Evolutionary conservation across 35 echinoderm and acorn worm species (phyloP).

Genomic region (Apostichopus parvimensis): DNA sequence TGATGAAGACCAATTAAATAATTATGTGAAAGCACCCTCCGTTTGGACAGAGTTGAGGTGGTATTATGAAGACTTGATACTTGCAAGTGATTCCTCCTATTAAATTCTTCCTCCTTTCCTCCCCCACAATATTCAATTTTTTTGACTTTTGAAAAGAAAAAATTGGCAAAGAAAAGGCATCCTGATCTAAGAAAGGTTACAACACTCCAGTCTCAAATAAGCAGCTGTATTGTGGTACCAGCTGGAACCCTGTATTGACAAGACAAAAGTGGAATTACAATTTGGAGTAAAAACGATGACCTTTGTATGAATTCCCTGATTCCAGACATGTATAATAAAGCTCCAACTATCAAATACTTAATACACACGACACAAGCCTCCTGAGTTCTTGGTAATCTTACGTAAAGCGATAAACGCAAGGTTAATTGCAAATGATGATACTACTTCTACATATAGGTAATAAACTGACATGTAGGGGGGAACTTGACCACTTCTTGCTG

Average conservation of each 20-base stretch:
- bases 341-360: conserved; percentile 39
- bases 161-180: conserved; percentile 62
- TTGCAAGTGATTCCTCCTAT: conserved; percentile 41
- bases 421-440: conserved; percentile 51
- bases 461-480: neutral
- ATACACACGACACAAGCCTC: conserved; percentile 57
- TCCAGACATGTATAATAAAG: conserved; percentile 55
- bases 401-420: conserved; percentile 39
- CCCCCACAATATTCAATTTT: conserved; percentile 38
- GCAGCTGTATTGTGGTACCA: conserved; percentile 49
- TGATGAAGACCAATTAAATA: conserved; percentile 55
- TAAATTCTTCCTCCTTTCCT: conserved; percentile 23
- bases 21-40: conserved; percentile 52
- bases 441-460: conserved; percentile 21
- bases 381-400: conserved; percentile 62
- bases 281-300: conserved; percentile 54
- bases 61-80: conserved; percentile 51
- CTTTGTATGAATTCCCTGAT: conserved; percentile 61
- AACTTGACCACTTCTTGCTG: neutral
- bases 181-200: conserved; percentile 51
- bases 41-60: conserved; percentile 52
- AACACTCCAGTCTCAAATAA: conserved; percentile 59
- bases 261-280: conserved; percentile 60
- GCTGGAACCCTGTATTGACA: conserved; percentile 60
- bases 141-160: conserved; percentile 47